Evolutionary conservation across 2,797 vertebrate species (phyloP).

Genomic region (Malurus leucopterus): DNA sequence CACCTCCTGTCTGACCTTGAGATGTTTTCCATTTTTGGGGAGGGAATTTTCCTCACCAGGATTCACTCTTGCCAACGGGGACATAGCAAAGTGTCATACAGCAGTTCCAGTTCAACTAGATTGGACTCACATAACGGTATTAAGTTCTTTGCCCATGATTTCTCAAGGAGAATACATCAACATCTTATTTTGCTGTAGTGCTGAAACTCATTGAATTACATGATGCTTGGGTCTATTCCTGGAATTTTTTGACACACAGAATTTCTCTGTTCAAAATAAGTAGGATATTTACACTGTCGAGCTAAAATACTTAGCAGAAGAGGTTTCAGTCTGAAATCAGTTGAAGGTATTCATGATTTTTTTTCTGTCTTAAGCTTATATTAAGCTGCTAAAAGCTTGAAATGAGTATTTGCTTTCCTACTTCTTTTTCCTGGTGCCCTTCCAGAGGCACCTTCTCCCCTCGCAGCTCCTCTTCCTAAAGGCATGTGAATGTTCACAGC

Average conservation of each 20-base stretch:
- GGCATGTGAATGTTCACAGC: background rate
- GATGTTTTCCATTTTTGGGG: background rate
- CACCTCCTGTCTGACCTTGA: background rate
- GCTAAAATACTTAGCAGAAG: background rate
- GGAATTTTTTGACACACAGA: background rate
- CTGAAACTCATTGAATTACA: constrained; percentile 20
- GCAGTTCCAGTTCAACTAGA: constrained; percentile 6
- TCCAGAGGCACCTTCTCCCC: background rate
- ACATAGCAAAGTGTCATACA: background rate
- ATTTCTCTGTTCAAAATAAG: background rate
- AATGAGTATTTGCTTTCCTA: background rate
- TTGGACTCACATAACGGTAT: constrained; percentile 20
- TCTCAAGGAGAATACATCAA: constrained; percentile 8
- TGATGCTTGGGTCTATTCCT: constrained; percentile 9
- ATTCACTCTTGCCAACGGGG: background rate
- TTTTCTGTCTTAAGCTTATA: background rate
- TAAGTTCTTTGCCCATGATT: background rate
- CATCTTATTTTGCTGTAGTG: background rate
- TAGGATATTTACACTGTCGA: background rate
- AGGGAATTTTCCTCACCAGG: background rate
- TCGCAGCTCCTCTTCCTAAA: background rate
- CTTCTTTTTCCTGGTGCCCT: background rate
- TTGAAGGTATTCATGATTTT: background rate
- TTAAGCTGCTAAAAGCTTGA: background rate
- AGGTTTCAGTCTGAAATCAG: background rate